Evolutionary conservation across 2,888 invertebrate genomes (phyloP), one percentile per base, ranked within the genome.

Genomic region (Diplolepis rosae): DNA sequence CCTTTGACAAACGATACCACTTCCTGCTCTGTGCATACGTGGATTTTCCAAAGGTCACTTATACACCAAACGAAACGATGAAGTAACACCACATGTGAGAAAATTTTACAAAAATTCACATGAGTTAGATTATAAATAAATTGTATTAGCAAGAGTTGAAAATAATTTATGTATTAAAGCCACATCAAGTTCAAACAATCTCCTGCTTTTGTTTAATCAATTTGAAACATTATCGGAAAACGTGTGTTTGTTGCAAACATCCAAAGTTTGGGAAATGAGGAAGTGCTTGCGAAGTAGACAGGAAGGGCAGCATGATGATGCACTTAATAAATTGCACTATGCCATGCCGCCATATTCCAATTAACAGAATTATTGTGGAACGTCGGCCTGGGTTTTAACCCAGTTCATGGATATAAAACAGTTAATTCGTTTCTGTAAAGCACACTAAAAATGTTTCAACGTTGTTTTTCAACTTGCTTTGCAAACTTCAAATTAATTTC

Each of bases 321-420:
- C 77, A 77, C 78, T 79, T 70, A 78, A 76, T 76, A 79, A 80
- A 82, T 82, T 80, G 80, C 79, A 75, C 76, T 74, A 75, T 68
- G 71, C 71, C 77, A 71, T 68, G 72, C 65, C 75, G 74, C 76
- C 79, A 77, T 80, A 79, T 79, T 82, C 79, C 84, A 84, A 85
- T 86, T 85, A 85, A 86, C 81, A 82, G 82, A 85, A 85, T 84
- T 83, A 85, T 83, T 79, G 78, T 74, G 76, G 73, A 76, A 76
- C 73, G 77, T 69, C 74, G 72, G 71, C 75, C 78, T 65, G 71
- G n/a, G n/a, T 73, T 79, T 76, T 75, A 79, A 78, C 77, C 74
- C 5, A 50, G 52, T 42, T 42, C 22, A 35, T 6, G 24, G 61
- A 39, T 61, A 61, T 61, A 22, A 61, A 61, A 39, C 39, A 39